These are phyloP conservation scores for Streptopelia turtur DNA, from an alignment of 2,797 vertebrate species.

Conservation along the genomic window DNA sequence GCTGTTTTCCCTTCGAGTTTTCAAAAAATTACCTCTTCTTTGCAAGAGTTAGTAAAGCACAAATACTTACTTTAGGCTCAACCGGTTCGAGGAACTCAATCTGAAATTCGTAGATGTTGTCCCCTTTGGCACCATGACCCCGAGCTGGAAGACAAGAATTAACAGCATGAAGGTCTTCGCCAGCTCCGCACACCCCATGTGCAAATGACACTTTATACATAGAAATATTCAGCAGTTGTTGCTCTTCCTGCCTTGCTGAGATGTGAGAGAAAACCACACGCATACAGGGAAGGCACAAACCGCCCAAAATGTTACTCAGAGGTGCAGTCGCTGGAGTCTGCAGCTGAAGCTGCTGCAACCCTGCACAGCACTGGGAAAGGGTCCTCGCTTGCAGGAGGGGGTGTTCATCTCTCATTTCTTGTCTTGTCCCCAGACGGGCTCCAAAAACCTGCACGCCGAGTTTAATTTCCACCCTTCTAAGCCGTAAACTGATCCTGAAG, in stretches of 20 bases:
- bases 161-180: background rate
- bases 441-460: background rate
- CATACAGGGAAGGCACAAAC: background rate
- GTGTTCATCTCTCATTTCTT: background rate
- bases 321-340: fast-evolving
- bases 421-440: background rate
- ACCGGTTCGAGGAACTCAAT: slow-evolving; percentile 89
- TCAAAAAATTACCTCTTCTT: background rate
- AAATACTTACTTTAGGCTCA: slow-evolving; percentile 85
- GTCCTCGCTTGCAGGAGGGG: background rate
- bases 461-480: background rate
- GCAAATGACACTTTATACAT: background rate
- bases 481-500: background rate
- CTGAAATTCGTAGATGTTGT: slow-evolving; percentile 92
- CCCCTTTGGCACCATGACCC: slow-evolving; percentile 94
- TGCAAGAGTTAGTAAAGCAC: background rate
- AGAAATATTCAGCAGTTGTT: background rate
- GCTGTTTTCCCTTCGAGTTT: background rate
- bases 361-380: background rate
- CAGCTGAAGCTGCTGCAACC: background rate
- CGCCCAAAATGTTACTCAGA: fast-evolving
- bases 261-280: background rate
- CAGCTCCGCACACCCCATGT: background rate
- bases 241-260: background rate
- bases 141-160: slow-evolving; percentile 79